Conservation (phyloP, 2,797 vertebrate species). For the Sparidentex hasta region DNA sequence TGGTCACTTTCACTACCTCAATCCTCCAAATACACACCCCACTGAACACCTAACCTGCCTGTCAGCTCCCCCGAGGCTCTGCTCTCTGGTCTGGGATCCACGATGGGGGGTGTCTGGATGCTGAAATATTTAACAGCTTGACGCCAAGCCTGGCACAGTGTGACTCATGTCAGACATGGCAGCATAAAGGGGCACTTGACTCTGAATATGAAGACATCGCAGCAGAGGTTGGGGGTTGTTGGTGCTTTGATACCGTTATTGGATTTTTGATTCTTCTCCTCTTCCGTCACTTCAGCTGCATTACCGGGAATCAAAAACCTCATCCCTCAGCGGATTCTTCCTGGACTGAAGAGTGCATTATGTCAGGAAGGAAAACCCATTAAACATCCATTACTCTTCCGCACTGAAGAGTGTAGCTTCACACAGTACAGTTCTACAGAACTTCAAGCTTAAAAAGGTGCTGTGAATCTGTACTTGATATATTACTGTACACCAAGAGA, state of each 20-base stretch:
- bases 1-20: conserved; percentile 9
- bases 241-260: conserved; percentile 28
- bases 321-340: conserved; percentile 41
- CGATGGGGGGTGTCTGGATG: conserved; percentile 50
- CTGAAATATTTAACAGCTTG: conserved; percentile 68
- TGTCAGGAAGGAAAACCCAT: conserved; percentile 39
- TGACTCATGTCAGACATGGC: conserved; percentile 57
- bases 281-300: conserved; percentile 36
- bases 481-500: conserved; percentile 10
- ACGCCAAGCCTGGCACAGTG: conserved; percentile 41
- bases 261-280: conserved; percentile 40
- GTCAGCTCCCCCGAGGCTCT: conserved; percentile 18
- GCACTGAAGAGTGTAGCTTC: conserved; percentile 1
- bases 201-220: conserved; percentile 1
- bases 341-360: conserved; percentile 35
- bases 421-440: conserved; percentile 7
- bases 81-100: conserved; percentile 32
- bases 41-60: conserved; percentile 24
- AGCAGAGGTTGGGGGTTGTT: background rate
- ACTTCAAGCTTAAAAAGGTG: conserved; percentile 11
- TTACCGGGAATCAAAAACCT: conserved; percentile 50
- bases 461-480: background rate
- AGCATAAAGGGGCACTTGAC: conserved; percentile 26
- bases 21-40: conserved; percentile 10
- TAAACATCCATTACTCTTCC: conserved; percentile 51